Conservation (phyloP, 2,888 invertebrate genomes). For the Teinopalpus imperialis region DNA sequence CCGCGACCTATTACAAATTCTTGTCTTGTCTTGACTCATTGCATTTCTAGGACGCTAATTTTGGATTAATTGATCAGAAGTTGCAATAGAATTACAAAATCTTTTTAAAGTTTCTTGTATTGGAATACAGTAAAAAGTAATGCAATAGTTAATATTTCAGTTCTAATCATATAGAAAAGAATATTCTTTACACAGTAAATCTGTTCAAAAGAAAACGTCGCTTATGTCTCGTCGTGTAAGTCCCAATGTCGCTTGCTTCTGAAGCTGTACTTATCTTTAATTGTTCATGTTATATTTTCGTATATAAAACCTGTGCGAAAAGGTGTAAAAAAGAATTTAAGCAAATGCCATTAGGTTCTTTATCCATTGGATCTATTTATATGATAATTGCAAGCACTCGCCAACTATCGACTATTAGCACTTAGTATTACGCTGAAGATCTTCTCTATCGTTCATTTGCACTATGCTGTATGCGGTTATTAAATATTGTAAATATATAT, state of each 20-base stretch:
- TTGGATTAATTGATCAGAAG: too few species aligned
- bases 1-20: too few species aligned
- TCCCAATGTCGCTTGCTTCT: constrained; percentile 42
- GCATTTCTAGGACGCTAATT: too few species aligned
- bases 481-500: constrained; percentile 29
- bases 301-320: constrained; percentile 15
- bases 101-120: too few species aligned
- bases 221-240: constrained; percentile 33
- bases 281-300: constrained; percentile 38
- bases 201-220: constrained; percentile 8
- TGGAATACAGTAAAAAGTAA: too few species aligned
- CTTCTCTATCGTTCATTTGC: constrained; percentile 37
- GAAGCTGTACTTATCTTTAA: constrained; percentile 42
- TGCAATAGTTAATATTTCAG: too few species aligned
- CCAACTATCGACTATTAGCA: constrained; percentile 11
- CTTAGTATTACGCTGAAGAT: constrained; percentile 8
- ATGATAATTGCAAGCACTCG: constrained; percentile 10
- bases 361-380: constrained; percentile 5
- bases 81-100: too few species aligned
- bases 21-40: too few species aligned
- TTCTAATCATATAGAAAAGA: too few species aligned
- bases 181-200: too few species aligned
- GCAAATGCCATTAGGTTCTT: constrained; percentile 7
- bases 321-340: constrained; percentile 33
- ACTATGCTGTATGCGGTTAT: constrained; percentile 37